phyloP scores from a whole-genome alignment of 2,888 invertebrate genomes.

The Epinotia demarniana region DNA sequence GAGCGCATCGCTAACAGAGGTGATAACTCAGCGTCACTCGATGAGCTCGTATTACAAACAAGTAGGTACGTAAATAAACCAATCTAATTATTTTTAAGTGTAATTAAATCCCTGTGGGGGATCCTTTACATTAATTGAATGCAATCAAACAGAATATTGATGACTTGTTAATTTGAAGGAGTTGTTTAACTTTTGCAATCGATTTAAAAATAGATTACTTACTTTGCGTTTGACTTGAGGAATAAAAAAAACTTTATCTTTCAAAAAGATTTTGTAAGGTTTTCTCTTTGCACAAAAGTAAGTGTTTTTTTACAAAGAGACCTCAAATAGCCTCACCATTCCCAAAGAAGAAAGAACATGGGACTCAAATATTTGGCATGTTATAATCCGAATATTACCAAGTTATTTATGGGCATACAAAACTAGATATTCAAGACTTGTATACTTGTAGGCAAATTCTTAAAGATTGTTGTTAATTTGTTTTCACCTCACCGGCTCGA shows the following conservation, averaged over 20 bases:
- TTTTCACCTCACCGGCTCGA: too few relatives aligned
- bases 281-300: not conserved
- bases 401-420: too few relatives aligned
- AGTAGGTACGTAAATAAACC: conserved; percentile 5
- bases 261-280: not conserved
- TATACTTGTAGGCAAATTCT: too few relatives aligned
- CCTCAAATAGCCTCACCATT: too few relatives aligned
- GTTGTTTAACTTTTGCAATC: conserved; percentile 34
- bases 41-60: not conserved
- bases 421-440: too few relatives aligned
- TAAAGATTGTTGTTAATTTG: too few relatives aligned
- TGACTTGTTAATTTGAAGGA: conserved; percentile 31
- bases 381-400: too few relatives aligned
- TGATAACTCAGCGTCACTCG: not conserved
- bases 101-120: conserved; percentile 10
- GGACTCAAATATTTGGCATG: too few relatives aligned
- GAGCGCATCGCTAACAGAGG: too few relatives aligned
- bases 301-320: too few relatives aligned
- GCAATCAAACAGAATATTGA: conserved; percentile 14
- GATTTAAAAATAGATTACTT: conserved; percentile 25
- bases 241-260: not conserved
- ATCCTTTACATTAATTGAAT: conserved; percentile 30
- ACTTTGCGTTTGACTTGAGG: conserved; percentile 25
- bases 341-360: too few relatives aligned
- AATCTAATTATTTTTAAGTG: conserved; percentile 6